Base-by-base conservation (phyloP, 2,113 vertebrate species). In the Gobio gobio region DNA sequence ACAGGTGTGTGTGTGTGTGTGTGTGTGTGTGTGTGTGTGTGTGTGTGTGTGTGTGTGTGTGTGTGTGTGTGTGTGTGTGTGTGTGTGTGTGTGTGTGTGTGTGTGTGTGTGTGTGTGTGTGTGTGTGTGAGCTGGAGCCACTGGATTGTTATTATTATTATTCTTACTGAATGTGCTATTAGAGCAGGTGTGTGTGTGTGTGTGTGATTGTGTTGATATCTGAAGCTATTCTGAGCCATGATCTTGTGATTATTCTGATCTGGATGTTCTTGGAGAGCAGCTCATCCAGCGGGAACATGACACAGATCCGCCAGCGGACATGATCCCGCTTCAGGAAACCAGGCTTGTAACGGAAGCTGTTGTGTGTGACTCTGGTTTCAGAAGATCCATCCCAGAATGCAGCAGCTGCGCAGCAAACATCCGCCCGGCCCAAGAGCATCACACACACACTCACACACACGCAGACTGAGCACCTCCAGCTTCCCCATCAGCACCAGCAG, bases 361-460 rank as follows among this genome's bases (percentile, higher is more conserved):
- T 87, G 78, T 90, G 61, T 70, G 29, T 68, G 64, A 59, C 88
- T 91, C 89, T 90, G 91, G 76, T 92, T 93, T 90, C 86, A 96
- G 93, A 99, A 96, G 89, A 89, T 90, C 51, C 96, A 93, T 85
- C 94, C 87, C 86, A 45, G 83, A 83, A 86, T 85, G 83, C 29
- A 29, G 29, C 29, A 29, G 29, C 92, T 97, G 91, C 98, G 97
- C 93, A 94, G 95, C 81, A 98, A 98, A 93, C 94, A 95, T 90
- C 94, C 95, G 40, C 89, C 92, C 88, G 93, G 94, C 78, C 96
- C 96, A 90, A 93, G 95, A 18, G 90, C 92, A 22, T 73, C 91
- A 90, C 98, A 96, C 95, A 97, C 94, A 86, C 97, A 98, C 85
- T n/a, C n/a, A n/a, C n/a, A n/a, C n/a, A n/a, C n/a, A n/a, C 98